Conservation (phyloP, 2,797 vertebrate species). For the Fundulus diaphanus region DNA sequence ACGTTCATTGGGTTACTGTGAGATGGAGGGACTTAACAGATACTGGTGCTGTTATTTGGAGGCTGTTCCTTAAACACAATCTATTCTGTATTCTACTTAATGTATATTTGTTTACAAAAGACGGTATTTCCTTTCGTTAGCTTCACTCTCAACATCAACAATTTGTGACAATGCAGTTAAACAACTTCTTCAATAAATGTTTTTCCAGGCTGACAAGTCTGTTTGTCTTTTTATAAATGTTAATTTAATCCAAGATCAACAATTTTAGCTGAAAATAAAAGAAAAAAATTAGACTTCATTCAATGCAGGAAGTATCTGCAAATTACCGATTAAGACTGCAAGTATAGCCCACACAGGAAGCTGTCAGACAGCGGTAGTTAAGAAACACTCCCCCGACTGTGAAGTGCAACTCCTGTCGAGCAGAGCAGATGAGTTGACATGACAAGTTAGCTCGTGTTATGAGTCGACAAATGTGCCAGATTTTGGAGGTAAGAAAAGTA, state of each 20-base stretch:
- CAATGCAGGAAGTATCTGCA: conserved; percentile 42
- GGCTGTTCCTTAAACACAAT: conserved; percentile 23
- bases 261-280: neutral
- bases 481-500: conserved; percentile 25
- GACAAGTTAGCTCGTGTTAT: conserved; percentile 27
- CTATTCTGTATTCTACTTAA: conserved; percentile 38
- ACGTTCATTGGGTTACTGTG: conserved; percentile 26
- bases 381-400: conserved; percentile 42
- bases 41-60: conserved; percentile 43
- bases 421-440: conserved; percentile 26
- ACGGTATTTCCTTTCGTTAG: conserved; percentile 21
- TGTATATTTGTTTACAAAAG: conserved; percentile 30
- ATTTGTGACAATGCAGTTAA: conserved; percentile 53
- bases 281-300: neutral
- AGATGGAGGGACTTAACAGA: conserved; percentile 24
- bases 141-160: conserved; percentile 40
- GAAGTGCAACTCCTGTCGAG: conserved; percentile 22
- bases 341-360: conserved; percentile 69
- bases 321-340: conserved; percentile 10
- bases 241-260: neutral
- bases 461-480: conserved; percentile 30
- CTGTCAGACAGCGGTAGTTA: conserved; percentile 19
- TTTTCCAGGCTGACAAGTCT: conserved; percentile 51
- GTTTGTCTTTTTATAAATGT: neutral
- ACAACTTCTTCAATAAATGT: conserved; percentile 72